Evolutionary conservation across 2,113 vertebrate species (phyloP).

Genomic region (Entosphenus tridentatus): DNA sequence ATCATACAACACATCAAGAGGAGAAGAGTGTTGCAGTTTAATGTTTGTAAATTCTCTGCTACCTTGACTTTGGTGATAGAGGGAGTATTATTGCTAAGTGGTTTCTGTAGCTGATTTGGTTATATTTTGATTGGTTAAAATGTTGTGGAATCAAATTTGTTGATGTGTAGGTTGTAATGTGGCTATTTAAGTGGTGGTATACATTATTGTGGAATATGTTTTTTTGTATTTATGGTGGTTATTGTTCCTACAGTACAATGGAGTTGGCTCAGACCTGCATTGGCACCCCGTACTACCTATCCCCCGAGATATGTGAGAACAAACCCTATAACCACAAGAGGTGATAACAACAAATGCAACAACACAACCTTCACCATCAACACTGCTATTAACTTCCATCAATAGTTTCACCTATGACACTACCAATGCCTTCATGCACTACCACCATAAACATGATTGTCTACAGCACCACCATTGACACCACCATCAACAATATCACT

Average conservation of each 20-base stretch:
- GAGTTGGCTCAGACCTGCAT: conserved; percentile 57
- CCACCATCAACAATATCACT: no score
- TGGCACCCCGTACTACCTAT: conserved; percentile 66
- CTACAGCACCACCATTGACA: no score
- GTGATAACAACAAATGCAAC: conserved; percentile 22
- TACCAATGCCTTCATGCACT: no score
- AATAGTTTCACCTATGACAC: no score
- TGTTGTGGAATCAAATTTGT: not conserved
- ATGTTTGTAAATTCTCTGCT: conserved; percentile 10
- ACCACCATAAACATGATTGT: no score
- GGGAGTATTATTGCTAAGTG: no score
- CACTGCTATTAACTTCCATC: no score
- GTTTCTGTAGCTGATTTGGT: not conserved
- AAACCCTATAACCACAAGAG: conserved; percentile 92
- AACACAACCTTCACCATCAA: no score
- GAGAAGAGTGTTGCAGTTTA: conserved; percentile 7
- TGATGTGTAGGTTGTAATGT: not conserved
- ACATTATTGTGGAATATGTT: conserved; percentile 9
- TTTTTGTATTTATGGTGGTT: conserved; percentile 10
- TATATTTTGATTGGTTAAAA: conserved; percentile 2
- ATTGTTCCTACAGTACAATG: conserved; percentile 32
- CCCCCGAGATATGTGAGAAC: conserved; percentile 79
- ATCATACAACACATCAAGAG: no score
- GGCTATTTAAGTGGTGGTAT: not conserved
- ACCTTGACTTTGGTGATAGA: not conserved